Conservation (phyloP, 1,140 invertebrate species). For the Drosophila repletoides region DNA sequence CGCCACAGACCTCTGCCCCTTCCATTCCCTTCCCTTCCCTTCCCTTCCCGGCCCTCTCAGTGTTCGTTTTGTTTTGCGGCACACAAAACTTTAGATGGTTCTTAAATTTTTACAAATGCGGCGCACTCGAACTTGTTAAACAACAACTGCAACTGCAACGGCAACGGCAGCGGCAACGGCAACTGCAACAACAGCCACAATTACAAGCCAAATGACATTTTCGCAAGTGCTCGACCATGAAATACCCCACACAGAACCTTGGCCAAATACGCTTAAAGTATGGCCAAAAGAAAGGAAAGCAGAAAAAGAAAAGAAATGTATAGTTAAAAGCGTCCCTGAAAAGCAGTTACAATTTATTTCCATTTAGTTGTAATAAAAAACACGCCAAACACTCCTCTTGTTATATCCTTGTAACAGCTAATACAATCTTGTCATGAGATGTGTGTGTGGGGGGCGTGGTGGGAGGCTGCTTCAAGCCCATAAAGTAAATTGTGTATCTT, state of each 20-base stretch:
- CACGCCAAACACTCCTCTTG: too few relatives aligned
- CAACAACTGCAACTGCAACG: constrained; percentile 41
- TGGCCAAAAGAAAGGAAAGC: too few relatives aligned
- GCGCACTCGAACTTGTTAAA: constrained; percentile 78
- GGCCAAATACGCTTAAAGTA: background rate
- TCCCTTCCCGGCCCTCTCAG: background rate
- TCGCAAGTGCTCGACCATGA: constrained; percentile 4
- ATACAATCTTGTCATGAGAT: too few relatives aligned
- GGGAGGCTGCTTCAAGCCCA: too few relatives aligned
- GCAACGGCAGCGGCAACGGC: background rate
- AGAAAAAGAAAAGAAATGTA: too few relatives aligned
- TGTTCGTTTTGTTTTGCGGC: constrained; percentile 27
- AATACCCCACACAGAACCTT: constrained; percentile 3
- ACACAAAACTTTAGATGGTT: constrained; percentile 61
- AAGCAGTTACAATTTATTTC: too few relatives aligned
- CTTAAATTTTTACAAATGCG: constrained; percentile 76
- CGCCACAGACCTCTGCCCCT: background rate
- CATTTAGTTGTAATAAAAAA: too few relatives aligned
- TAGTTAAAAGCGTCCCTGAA: too few relatives aligned
- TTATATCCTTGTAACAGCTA: too few relatives aligned
- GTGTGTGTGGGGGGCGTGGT: too few relatives aligned
- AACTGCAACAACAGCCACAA: constrained; percentile 29
- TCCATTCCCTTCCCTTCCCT: background rate
- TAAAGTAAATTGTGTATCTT: too few relatives aligned
- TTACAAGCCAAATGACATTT: constrained; percentile 10